Evolutionary conservation across 2,113 vertebrate genomes (phyloP), one percentile per base, ranked within the genome.

Genomic region (Sebastes fasciatus): DNA sequence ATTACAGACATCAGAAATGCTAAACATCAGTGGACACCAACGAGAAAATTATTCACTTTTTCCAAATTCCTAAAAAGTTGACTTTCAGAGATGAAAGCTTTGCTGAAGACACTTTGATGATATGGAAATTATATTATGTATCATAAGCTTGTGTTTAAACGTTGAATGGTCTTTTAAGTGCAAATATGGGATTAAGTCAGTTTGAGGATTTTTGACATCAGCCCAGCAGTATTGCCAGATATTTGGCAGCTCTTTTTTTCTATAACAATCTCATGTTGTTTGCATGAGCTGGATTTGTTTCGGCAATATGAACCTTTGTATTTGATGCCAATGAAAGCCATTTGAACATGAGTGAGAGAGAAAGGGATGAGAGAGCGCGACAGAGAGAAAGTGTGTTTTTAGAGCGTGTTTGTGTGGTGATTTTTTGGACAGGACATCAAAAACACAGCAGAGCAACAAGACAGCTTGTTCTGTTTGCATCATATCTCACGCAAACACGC

Each of bases 351-450:
- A 77, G 65, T 77, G 83, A 79, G 64, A 40, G 68, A 77, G 64
- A 84, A 64, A 64, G 55, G 48, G 89, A 77, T 79, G 86, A 85
- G 83, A 81, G 82, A 66, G 80, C 2, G 34, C n/a, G 43, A 79
- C 79, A 89, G 80, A 78, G 57, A 16, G 26, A 84, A 67, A 80
- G 87, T 84, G 91, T 70, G 69, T 74, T 84, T 71, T 84, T 84
- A 43, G 46, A 79, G 71, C 79, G 80, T 77, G 85, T 90, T 79
- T 90, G 79, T 87, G 88, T 71, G 80, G 61, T 78, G 82, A 85
- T 91, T 90, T 34, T 90, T 94, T 91, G 92, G 90, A 93, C 79
- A 80, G 90, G 86, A 94, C 90, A 92, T 93, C 91, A 93, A 91
- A 93, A 92, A 89, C 85, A 88, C 52, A 57, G 89, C 85, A 74